Evolutionary conservation across 2,113 vertebrate species (phyloP).

Genomic region (Actenoides hombroni): DNA sequence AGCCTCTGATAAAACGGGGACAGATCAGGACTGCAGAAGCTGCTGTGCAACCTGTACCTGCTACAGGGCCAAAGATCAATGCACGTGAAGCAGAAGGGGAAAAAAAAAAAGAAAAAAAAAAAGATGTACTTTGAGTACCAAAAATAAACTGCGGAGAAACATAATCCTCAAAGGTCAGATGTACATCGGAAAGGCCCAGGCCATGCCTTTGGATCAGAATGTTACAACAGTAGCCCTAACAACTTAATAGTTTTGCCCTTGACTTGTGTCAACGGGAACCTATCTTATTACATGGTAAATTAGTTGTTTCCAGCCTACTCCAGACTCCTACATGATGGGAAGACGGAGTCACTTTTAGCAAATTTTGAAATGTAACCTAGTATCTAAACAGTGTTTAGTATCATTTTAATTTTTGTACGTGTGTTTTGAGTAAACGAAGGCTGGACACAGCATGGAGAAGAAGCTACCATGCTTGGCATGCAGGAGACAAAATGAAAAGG

Average conservation of each 20-base stretch:
- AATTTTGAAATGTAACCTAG: neutral
- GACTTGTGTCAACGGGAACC: constrained; percentile 57
- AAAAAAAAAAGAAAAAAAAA: neutral
- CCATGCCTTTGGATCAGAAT: constrained; percentile 43
- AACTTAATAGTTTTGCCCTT: constrained; percentile 61
- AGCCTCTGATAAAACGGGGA: neutral
- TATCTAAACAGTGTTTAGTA: neutral
- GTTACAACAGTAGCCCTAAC: constrained; percentile 64
- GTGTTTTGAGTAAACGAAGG: neutral
- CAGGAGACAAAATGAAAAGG: neutral
- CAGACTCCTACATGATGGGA: neutral
- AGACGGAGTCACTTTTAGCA: neutral
- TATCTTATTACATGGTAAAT: constrained; percentile 63
- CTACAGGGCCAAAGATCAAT: neutral
- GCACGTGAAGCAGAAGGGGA: neutral
- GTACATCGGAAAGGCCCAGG: constrained; percentile 41
- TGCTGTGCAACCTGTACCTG: neutral
- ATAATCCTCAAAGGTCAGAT: constrained; percentile 63
- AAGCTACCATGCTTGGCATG: neutral
- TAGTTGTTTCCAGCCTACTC: constrained; percentile 44
- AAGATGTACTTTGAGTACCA: neutral
- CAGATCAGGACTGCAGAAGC: neutral
- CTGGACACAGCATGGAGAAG: neutral
- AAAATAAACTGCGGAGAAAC: constrained; percentile 58
- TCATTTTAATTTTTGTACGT: neutral